Evolutionary conservation across 2,797 vertebrate species (phyloP).

Genomic region (Acrocephalus scirpaceus): DNA sequence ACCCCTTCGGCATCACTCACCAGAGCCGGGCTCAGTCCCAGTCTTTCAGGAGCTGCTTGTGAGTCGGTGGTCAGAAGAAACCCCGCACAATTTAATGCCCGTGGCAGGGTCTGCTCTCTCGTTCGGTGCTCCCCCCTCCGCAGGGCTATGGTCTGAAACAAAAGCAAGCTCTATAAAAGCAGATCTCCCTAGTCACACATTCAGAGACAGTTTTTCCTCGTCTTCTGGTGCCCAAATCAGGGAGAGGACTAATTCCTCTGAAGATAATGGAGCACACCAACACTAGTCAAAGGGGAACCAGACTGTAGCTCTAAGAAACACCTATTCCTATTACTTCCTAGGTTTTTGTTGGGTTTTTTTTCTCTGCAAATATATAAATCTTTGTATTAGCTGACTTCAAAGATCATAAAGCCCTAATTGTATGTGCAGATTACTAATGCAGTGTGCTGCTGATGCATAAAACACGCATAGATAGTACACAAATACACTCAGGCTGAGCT

Average conservation of each 20-base stretch:
- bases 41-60: background rate
- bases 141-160: background rate
- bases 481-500: constrained; percentile 18
- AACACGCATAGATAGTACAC: background rate
- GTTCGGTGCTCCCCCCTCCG: background rate
- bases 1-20: accelerated
- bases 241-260: background rate
- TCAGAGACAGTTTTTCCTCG: background rate
- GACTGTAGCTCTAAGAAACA: background rate
- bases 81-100: background rate
- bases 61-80: background rate
- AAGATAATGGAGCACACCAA: background rate
- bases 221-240: background rate
- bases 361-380: background rate
- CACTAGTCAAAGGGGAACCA: background rate
- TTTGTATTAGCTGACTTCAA: background rate
- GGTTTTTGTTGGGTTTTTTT: background rate
- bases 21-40: background rate
- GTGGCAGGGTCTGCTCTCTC: background rate
- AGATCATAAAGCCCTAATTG: background rate
- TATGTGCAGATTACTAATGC: background rate
- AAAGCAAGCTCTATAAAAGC: background rate
- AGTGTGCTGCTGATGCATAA: constrained; percentile 18
- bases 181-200: background rate
- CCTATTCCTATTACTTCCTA: background rate